Conservation (phyloP, 1,140 invertebrate genomes). For the Teleogryllus occipitalis region DNA sequence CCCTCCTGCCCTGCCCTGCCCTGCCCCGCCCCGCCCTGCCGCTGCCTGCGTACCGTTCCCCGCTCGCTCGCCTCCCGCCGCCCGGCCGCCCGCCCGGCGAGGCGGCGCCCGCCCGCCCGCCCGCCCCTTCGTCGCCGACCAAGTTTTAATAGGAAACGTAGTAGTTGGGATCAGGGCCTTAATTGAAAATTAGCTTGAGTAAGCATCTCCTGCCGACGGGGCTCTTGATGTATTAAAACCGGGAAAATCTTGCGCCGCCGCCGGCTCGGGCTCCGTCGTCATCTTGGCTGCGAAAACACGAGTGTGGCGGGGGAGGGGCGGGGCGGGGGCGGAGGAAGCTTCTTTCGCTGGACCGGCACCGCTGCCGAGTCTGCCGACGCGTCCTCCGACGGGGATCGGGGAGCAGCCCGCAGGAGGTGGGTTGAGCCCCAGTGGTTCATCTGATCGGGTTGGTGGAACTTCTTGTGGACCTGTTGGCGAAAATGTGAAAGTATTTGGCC, state of each 20-base stretch:
- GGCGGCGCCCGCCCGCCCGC: too few species aligned
- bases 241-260: slow-evolving; percentile 9
- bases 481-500: too few species aligned
- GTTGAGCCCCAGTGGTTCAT: too few species aligned
- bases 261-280: not conserved
- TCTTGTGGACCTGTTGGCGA: too few species aligned
- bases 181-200: slow-evolving; percentile 17
- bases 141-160: slow-evolving; percentile 16
- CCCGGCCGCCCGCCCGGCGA: not conserved
- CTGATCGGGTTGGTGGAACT: too few species aligned
- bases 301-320: not conserved
- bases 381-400: not conserved
- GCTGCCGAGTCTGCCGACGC: not conserved
- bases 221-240: slow-evolving; percentile 15
- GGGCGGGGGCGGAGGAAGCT: not conserved
- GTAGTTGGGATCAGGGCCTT: slow-evolving; percentile 15
- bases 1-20: too few species aligned
- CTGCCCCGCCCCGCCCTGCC: too few species aligned
- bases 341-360: not conserved
- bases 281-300: not conserved
- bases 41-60: too few species aligned
- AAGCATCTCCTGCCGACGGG: slow-evolving; percentile 12
- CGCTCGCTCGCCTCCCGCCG: not conserved
- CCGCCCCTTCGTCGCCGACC: not conserved
- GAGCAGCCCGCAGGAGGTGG: too few species aligned